Base-by-base conservation (phyloP, 2,797 vertebrate species). In the Hafferia zeledoni region DNA sequence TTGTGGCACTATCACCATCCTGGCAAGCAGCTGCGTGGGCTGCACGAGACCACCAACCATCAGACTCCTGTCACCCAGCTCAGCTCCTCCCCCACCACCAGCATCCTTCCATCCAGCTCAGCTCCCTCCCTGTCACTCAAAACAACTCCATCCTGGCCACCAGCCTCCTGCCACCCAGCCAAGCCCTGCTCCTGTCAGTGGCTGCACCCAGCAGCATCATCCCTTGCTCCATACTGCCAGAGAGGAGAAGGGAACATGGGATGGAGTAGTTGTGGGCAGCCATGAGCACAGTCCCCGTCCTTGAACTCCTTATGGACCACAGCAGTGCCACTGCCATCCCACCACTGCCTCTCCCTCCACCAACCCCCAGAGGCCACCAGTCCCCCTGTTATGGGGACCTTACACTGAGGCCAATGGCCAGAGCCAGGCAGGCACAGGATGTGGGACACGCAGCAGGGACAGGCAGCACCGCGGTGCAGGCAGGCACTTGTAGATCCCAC, bases 191-290 rank as follows among this genome's bases (percentile, higher is more conserved):
- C 43, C 14, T 63, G 47, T 44, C 77, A 50, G 39, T 6, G 1
- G 68, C 68, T 39, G 55, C 50, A 27, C 16, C 17, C 68, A 57
- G 4, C 0, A 1, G 17, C 47, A n/a, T 1, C 4, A 1, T 10
- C 68, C 39, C 77, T 41, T 3, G 12, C 81, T 46, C 70, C 0
- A 0, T 23, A 6, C 16, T 18, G 9, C 65, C 2, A 6, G 31
- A 43, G 57, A 30, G 50, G 11, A 69, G 19, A 65, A 72, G 4
- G 46, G 30, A 15, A 78, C 2, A 2, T 0, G 6, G 27, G 30
- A 18, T 9, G 4, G 39, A 64, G 64, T 18, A 25, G 8, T 1
- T n/a, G 23, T 4, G 1, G 49, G 57, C 83, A 74, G 80, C 46
- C 35, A 64, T 0, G 0, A 56, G 67, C 60, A 41, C 17, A 6